These are phyloP conservation scores for Pseudomyrmex sp. DNA, from an alignment of 1,140 invertebrate genomes.

Conservation along the genomic window DNA sequence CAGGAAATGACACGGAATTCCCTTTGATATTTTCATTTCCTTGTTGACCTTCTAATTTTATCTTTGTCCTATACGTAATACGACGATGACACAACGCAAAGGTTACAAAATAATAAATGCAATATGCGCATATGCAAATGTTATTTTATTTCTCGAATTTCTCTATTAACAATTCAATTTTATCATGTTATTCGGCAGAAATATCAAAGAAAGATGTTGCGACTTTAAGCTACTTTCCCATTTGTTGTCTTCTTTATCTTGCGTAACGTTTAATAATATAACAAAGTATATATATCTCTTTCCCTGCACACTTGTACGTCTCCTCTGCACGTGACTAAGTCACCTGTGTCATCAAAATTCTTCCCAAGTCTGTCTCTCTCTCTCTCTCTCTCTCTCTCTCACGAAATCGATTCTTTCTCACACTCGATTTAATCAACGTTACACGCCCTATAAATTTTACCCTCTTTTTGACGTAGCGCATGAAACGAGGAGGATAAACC, in stretches of 20 bases:
- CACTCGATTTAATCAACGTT: not conserved
- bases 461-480: not conserved
- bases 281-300: not conserved
- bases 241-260: not conserved
- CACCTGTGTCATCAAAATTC: not conserved
- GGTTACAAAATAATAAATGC: not conserved
- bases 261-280: not conserved
- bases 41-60: conserved; percentile 37
- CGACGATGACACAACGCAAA: conserved; percentile 12
- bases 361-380: not conserved
- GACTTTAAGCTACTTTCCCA: not conserved
- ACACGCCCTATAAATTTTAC: not conserved
- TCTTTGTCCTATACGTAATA: not conserved
- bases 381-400: too few relatives aligned
- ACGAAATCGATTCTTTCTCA: not conserved
- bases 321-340: not conserved
- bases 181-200: not conserved
- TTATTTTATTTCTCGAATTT: not conserved
- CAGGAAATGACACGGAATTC: not conserved
- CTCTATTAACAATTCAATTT: not conserved
- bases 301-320: too few relatives aligned
- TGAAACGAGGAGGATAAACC: too few relatives aligned
- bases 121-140: not conserved
- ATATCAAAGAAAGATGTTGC: not conserved
- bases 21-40: conserved; percentile 34